Evolutionary conservation across 2,113 vertebrate species (phyloP).

Genomic region (Cichladusa arquata): DNA sequence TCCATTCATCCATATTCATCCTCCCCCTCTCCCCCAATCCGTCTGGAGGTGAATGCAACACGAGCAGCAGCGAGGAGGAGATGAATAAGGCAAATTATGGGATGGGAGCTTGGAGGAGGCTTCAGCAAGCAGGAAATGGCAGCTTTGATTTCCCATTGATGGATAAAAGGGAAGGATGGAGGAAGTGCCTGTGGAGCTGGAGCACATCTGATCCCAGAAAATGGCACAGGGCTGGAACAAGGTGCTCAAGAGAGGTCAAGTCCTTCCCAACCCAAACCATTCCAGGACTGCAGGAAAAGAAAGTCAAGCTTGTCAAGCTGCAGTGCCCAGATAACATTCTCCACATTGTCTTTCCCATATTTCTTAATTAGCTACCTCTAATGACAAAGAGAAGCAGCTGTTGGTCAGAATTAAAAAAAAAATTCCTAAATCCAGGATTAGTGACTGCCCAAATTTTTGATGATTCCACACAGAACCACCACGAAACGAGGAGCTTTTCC

Average conservation of each 20-base stretch:
- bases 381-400: neutral
- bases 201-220: neutral
- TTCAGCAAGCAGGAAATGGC: constrained; percentile 34
- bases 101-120: constrained; percentile 40
- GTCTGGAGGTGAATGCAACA: constrained; percentile 31
- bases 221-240: neutral
- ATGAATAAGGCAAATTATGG: constrained; percentile 39
- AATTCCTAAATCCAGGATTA: neutral
- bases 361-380: neutral
- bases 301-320: neutral
- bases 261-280: too few species aligned
- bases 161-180: neutral
- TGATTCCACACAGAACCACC: neutral
- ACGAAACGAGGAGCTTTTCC: neutral
- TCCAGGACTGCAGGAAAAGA: too few species aligned
- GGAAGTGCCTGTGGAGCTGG: neutral
- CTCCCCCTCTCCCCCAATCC: too few species aligned
- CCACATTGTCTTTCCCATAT: neutral
- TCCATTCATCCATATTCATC: constrained; percentile 47
- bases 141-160: neutral
- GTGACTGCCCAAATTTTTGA: neutral
- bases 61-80: neutral
- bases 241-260: too few species aligned
- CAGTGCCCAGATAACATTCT: neutral
- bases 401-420: neutral